Percentiles rank a stretch among this genome's conserved stretches.
phyloP scores from a whole-genome alignment of 2,113 vertebrate species.

The Butastur rufipennis region DNA sequence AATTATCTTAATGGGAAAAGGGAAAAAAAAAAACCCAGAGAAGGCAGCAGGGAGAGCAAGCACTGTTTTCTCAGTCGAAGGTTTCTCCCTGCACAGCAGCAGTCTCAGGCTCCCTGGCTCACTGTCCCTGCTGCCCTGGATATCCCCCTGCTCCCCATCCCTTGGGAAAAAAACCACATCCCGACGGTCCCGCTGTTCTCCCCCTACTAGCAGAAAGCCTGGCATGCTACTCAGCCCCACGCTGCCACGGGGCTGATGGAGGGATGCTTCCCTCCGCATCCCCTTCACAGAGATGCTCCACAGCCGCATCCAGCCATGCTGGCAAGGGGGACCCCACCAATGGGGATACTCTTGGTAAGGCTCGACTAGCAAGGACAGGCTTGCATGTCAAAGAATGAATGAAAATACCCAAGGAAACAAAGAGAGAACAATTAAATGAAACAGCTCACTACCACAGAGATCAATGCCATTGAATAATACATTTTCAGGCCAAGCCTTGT shows the following conservation, averaged over 20 bases:
- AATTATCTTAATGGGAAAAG: background rate
- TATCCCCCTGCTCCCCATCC: background rate
- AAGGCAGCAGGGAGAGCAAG: background rate
- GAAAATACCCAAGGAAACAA: background rate
- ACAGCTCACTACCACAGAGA: background rate
- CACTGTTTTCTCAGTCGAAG: background rate
- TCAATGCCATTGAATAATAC: background rate
- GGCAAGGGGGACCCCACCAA: accelerated
- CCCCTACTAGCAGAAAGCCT: background rate
- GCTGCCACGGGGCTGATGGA: accelerated
- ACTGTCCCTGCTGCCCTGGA: background rate
- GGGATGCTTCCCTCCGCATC: background rate
- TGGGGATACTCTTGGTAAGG: no score
- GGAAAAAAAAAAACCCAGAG: accelerated
- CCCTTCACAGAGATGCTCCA: background rate
- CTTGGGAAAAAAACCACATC: background rate
- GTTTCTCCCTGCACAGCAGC: background rate
- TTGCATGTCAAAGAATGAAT: background rate
- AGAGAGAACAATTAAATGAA: background rate
- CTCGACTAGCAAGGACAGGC: background rate
- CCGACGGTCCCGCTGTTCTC: accelerated
- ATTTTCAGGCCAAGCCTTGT: background rate
- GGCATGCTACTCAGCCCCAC: background rate
- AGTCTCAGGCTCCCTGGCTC: background rate
- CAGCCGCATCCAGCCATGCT: background rate